Evolutionary conservation across 35 echinoderm and acorn worm species (phyloP).

Genomic region (Ophioderma brevispina): DNA sequence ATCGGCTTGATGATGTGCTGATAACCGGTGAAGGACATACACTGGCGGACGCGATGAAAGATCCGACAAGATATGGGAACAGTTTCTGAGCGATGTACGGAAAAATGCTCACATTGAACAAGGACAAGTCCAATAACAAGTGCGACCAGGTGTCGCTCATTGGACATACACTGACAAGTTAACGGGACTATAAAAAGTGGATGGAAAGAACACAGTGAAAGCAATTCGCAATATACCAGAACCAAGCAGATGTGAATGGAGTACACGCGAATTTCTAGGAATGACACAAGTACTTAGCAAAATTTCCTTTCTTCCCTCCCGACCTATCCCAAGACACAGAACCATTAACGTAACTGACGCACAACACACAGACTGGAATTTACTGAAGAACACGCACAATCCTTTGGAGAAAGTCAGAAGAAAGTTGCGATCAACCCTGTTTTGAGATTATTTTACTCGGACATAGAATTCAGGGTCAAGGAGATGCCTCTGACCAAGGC

Average conservation of each 20-base stretch:
- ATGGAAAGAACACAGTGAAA: background rate
- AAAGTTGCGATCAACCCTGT: background rate
- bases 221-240: slow-evolving; percentile 41
- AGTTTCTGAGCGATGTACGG: background rate
- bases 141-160: slow-evolving; percentile 32
- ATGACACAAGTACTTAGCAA: slow-evolving; percentile 25
- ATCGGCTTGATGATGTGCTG: slow-evolving; percentile 43
- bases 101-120: background rate
- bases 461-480: background rate
- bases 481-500: slow-evolving; percentile 30
- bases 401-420: slow-evolving; percentile 4
- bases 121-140: slow-evolving; percentile 32
- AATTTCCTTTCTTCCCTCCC: too few relatives aligned
- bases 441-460: slow-evolving; percentile 8
- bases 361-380: slow-evolving; percentile 4
- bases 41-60: slow-evolving; percentile 46
- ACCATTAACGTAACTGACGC: slow-evolving; percentile 27
- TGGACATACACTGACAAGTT: slow-evolving; percentile 8
- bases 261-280: slow-evolving; percentile 25
- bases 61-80: background rate
- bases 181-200: slow-evolving; percentile 37
- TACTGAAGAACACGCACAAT: slow-evolving; percentile 11
- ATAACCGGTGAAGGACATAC: slow-evolving; percentile 27
- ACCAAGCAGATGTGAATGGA: background rate
- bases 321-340: background rate